Conservation (phyloP, 2,888 invertebrate genomes). For the Caenorhabditis sp. region DNA sequence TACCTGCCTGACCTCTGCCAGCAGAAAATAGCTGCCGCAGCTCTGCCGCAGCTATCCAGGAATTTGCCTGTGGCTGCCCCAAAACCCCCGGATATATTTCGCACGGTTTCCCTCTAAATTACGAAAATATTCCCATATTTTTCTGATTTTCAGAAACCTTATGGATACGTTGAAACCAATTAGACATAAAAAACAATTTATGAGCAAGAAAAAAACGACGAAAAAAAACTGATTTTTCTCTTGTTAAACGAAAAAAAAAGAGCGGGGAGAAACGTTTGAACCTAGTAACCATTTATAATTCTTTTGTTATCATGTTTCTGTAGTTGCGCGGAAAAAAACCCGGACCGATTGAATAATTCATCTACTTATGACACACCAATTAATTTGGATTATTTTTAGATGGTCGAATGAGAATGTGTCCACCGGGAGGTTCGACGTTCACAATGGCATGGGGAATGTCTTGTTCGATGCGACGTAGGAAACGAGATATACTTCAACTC, state of each 20-base stretch:
- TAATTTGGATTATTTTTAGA: slow-evolving; percentile 30
- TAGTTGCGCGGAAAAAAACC: too few species aligned
- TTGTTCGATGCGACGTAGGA: slow-evolving; percentile 55
- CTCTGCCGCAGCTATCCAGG: too few species aligned
- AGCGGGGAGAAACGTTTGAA: background rate
- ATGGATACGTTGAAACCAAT: too few species aligned
- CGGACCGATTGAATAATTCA: background rate
- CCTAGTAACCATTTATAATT: slow-evolving; percentile 1
- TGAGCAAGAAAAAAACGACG: background rate
- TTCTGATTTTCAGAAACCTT: too few species aligned
- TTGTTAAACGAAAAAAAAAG: background rate
- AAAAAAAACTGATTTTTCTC: background rate
- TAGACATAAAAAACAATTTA: background rate
- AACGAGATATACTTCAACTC: slow-evolving; percentile 23
- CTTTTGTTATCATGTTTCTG: background rate
- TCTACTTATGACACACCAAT: background rate
- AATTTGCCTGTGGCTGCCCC: too few species aligned
- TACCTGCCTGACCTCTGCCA: too few species aligned
- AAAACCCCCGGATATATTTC: too few species aligned
- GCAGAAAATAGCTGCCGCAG: too few species aligned
- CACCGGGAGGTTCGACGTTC: slow-evolving; percentile 59
- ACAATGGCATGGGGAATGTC: slow-evolving; percentile 63
- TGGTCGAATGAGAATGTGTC: slow-evolving; percentile 57
- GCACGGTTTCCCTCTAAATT: too few species aligned
- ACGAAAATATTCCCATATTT: too few species aligned